Evolutionary conservation across 2,888 invertebrate genomes (phyloP).

Genomic region (Acanthosepion pharaonis): DNA sequence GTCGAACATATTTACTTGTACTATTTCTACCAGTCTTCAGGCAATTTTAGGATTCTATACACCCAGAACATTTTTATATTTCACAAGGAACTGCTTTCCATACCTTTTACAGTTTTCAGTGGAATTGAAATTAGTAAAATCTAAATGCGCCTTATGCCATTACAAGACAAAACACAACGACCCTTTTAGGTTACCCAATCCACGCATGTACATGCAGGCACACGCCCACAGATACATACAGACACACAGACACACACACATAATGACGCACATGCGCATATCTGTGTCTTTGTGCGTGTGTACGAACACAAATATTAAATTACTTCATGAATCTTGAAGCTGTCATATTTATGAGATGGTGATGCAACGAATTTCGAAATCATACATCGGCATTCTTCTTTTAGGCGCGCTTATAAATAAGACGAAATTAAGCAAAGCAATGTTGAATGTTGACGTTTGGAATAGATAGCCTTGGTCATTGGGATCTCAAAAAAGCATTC

Average conservation of each 20-base stretch:
- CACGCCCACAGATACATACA: too few species aligned
- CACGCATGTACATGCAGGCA: neutral
- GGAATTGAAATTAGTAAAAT: too few species aligned
- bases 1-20: too few species aligned
- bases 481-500: neutral
- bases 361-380: neutral
- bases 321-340: neutral
- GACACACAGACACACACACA: too few species aligned
- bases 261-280: too few species aligned
- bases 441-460: neutral
- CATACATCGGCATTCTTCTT: neutral
- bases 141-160: too few species aligned
- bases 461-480: neutral
- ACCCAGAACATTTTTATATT: too few species aligned
- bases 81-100: too few species aligned
- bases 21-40: too few species aligned
- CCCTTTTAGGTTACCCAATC: neutral
- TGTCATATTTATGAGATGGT: neutral
- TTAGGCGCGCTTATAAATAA: neutral
- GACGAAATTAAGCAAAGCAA: neutral
- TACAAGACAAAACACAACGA: too few species aligned
- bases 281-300: neutral
- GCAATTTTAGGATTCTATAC: too few species aligned
- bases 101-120: too few species aligned
- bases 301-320: neutral